Evolutionary conservation across 2,113 vertebrate species (phyloP).

Genomic region (Thermophis baileyi): DNA sequence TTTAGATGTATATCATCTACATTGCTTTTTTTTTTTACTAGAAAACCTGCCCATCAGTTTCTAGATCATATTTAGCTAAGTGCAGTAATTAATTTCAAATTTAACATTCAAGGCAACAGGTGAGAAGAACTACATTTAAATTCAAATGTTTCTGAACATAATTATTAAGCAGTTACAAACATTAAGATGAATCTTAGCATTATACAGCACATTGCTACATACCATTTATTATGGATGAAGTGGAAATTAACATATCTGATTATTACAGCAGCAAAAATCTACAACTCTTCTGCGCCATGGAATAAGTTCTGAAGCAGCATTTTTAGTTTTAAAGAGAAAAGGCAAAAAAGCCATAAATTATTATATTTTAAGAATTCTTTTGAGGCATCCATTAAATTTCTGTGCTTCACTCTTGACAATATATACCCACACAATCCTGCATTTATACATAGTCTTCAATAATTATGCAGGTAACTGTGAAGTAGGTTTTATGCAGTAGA

Average conservation of each 20-base stretch:
- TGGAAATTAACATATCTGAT: constrained; percentile 53
- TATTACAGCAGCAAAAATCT: constrained; percentile 46
- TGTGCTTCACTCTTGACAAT: constrained; percentile 55
- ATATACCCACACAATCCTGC: constrained; percentile 73
- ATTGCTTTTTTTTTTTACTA: constrained; percentile 31
- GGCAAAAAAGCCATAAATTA: constrained; percentile 69
- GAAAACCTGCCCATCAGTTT: constrained; percentile 35
- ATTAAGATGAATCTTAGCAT: constrained; percentile 46
- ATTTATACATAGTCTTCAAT: constrained; percentile 63
- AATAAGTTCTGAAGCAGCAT: constrained; percentile 67
- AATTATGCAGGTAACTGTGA: constrained; percentile 46
- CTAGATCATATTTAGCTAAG: constrained; percentile 45
- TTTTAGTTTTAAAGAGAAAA: constrained; percentile 64
- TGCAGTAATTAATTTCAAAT: constrained; percentile 61
- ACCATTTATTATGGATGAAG: constrained; percentile 24
- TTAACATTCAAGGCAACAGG: constrained; percentile 63
- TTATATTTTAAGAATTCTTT: constrained; percentile 63
- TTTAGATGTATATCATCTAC: not conserved
- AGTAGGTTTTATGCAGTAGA: constrained; percentile 16
- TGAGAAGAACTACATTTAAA: constrained; percentile 56
- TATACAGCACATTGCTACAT: constrained; percentile 48
- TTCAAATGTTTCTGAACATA: constrained; percentile 48
- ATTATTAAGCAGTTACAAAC: constrained; percentile 55
- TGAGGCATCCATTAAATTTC: constrained; percentile 52
- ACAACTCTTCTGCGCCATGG: constrained; percentile 55